Conservation (phyloP, 2,888 invertebrate genomes). For the Drosophila atripex region DNA sequence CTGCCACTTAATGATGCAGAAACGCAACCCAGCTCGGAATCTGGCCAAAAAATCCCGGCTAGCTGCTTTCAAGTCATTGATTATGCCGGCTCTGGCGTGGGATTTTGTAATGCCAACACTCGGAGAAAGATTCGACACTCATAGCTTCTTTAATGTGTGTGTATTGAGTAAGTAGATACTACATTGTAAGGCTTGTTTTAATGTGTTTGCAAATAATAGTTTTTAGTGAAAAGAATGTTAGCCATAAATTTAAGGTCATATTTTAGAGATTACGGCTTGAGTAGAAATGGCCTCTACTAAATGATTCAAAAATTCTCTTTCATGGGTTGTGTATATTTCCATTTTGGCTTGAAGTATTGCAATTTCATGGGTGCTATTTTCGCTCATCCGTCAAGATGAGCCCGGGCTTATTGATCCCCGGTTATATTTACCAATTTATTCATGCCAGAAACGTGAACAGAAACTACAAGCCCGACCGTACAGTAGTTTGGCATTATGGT, state of each 20-base stretch:
- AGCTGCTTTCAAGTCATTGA: slow-evolving; percentile 57
- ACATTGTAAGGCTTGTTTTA: no score
- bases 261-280: no score
- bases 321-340: background rate
- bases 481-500: background rate
- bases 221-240: background rate
- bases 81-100: slow-evolving; percentile 39
- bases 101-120: slow-evolving; percentile 15
- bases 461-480: slow-evolving; percentile 34
- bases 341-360: slow-evolving; percentile 4
- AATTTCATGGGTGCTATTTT: slow-evolving; percentile 15
- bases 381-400: slow-evolving; percentile 55
- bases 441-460: slow-evolving; percentile 65
- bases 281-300: no score
- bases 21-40: slow-evolving; percentile 49
- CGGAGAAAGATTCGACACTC: background rate
- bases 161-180: no score
- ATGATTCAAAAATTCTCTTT: background rate
- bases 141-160: background rate
- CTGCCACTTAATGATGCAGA: slow-evolving; percentile 73
- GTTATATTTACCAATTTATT: slow-evolving; percentile 63
- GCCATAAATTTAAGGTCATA: background rate
- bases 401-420: slow-evolving; percentile 49
- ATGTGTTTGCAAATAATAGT: background rate
- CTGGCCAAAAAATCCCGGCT: slow-evolving; percentile 51